These are phyloP conservation scores for Eulemur mongoz DNA, from an alignment of 2,797 vertebrate genomes.

Conservation along the genomic window DNA sequence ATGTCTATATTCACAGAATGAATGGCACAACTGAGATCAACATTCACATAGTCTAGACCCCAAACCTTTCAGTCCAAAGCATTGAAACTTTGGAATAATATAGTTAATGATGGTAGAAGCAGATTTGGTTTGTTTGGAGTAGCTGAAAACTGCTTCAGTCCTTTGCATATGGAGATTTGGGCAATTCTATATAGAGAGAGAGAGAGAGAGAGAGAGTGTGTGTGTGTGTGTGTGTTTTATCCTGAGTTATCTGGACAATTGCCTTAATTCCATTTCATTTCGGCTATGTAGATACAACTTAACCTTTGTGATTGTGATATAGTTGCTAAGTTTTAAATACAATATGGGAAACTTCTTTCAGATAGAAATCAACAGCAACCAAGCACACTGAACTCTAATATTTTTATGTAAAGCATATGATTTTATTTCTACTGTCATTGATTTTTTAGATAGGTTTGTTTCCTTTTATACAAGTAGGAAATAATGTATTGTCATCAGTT, in stretches of 20 bases:
- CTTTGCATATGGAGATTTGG: not conserved
- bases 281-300: slow-evolving; percentile 37
- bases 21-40: not conserved
- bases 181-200: not conserved
- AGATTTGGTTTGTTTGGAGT: slow-evolving; percentile 1
- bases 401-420: slow-evolving; percentile 77
- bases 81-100: not conserved
- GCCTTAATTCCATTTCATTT: slow-evolving; percentile 55
- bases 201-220: too few species aligned
- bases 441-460: slow-evolving; percentile 69
- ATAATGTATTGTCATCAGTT: slow-evolving; percentile 23
- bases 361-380: slow-evolving; percentile 76
- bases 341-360: slow-evolving; percentile 74
- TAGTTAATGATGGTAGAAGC: not conserved
- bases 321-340: slow-evolving; percentile 79
- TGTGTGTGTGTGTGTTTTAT: not conserved
- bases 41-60: not conserved
- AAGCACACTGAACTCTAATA: slow-evolving; percentile 77
- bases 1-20: not conserved
- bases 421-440: slow-evolving; percentile 77
- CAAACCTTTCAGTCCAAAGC: not conserved
- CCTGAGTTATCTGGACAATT: slow-evolving; percentile 15
- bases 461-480: slow-evolving; percentile 71
- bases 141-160: not conserved
- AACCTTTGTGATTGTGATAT: slow-evolving; percentile 69